Evolutionary conservation across 2,888 invertebrate species (phyloP).

Genomic region (Onthophagus sagittarius): DNA sequence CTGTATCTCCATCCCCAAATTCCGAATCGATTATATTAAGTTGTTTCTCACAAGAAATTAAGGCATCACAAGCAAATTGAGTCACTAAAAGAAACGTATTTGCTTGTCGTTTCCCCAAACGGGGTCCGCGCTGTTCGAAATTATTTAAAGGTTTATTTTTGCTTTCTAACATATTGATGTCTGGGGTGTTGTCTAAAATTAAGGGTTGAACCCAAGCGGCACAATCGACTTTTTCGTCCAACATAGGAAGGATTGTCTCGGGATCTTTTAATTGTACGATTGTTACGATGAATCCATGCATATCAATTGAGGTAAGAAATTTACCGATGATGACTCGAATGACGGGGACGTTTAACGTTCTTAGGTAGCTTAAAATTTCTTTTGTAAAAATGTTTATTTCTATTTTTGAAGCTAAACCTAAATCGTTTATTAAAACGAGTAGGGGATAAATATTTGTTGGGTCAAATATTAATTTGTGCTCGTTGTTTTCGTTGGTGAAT

Average conservation of each 20-base stretch:
- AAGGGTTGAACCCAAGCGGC: slow-evolving; percentile 50
- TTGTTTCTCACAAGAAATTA: slow-evolving; percentile 58
- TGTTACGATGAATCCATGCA: slow-evolving; percentile 74
- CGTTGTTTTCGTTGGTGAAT: slow-evolving; percentile 32
- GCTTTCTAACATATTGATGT: not conserved
- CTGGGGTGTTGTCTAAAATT: not conserved
- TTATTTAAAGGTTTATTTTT: not conserved
- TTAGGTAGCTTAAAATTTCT: slow-evolving; percentile 40
- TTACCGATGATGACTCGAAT: slow-evolving; percentile 45
- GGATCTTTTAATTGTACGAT: slow-evolving; percentile 55
- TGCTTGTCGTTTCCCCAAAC: slow-evolving; percentile 34
- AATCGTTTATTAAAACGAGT: slow-evolving; percentile 70
- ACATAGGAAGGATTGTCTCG: slow-evolving; percentile 50
- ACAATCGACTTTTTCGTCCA: slow-evolving; percentile 59
- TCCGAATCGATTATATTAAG: slow-evolving; percentile 66
- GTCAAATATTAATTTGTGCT: slow-evolving; percentile 30
- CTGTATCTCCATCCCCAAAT: slow-evolving; percentile 74
- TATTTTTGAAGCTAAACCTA: slow-evolving; percentile 66
- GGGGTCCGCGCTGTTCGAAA: slow-evolving; percentile 39
- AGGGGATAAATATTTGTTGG: too few species aligned
- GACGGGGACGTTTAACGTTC: slow-evolving; percentile 30
- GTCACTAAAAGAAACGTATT: slow-evolving; percentile 41
- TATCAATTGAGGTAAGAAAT: slow-evolving; percentile 72
- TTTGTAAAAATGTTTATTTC: slow-evolving; percentile 64
- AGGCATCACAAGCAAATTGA: slow-evolving; percentile 51